Evolutionary conservation across 2,888 invertebrate genomes (phyloP), one percentile per base, ranked within the genome.

Genomic region (Piscicola geometra): DNA sequence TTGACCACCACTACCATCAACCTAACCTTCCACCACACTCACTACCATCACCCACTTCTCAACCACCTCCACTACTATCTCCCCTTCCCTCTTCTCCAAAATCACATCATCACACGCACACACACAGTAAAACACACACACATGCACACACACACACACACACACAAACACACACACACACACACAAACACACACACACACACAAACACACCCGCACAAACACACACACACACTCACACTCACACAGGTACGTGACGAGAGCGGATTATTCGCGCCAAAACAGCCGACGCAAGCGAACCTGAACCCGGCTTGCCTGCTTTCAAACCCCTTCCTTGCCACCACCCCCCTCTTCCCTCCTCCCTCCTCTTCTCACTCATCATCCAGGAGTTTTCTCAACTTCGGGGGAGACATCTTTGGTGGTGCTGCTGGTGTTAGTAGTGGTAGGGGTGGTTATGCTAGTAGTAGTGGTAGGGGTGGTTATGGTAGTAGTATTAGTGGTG

Each of bases 231-330:
- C 15, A 41, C 15, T 9, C n/a, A 56, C n/a, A 56, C 60, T 5
- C 60, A 56, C 60, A 21, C 73, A 76, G 76, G 73, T 76, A 78
- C 85, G 86, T 81, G 86, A 87, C 78, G 77, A 76, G 66, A 73
- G 72, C 52, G 76, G 76, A 32, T 50, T 73, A n/a, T 76, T 73
- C 25, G 33, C 28, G 41, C 35, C 76, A 1, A 72, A 76, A 28
- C 21, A 21, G 35, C 28, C 50, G 3, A 41, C 60, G 3, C 60
- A 73, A n/a, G 33, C 73, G 21, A 73, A 56, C 32, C 18, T 76
- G 73, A 72, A 41, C 50, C 68, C 76, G 25, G 33, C 76, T 21
- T 76, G 52, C 41, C 41, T 76, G 30, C 50, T 76, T 30, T 1
- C 47, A n/a, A 72, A 66, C 32, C 76, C 76, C 5, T 76, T 76